Evolutionary conservation across 1,140 invertebrate species (phyloP), one percentile per base, ranked within the genome.

Genomic region (Phenacoccus solenopsis): DNA sequence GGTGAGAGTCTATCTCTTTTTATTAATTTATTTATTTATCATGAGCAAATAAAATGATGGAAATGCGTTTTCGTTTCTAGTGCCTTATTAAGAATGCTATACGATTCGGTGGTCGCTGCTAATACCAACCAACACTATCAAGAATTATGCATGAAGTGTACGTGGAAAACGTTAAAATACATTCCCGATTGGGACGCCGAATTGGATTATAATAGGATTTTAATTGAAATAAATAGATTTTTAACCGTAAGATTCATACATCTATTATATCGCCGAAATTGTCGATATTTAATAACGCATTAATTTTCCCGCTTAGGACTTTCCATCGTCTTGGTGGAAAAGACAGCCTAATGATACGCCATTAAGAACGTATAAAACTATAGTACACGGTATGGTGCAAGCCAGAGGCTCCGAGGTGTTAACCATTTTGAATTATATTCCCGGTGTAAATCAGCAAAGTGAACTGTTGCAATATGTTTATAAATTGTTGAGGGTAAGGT

Each of bases 381-480:
- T 76, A 24, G 67, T 76, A 24, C 76, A 76, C 64, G 72, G 73
- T 1, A 74, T 76, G 72, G 76, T 76, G 0, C 74, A 75, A 69
- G 27, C 72, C 22, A 70, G 73, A 61, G 75, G 74, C 27, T 68
- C 68, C 64, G 68, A 73, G 64, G 72, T 76, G 1, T 30, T 72
- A 5, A 71, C 71, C n/a, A 49, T 69, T 13, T 56, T 71, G 28
- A 24, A 13, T 25, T 24, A 24, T 25, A 67, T 22, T 38, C 71
- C 71, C 20, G 71, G 69, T 56, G 67, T 70, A 21, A 64, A 49
- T 20, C 49, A 71, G 30, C 69, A 73, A 21, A 72, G 70, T 30
- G 72, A 73, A 49, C 69, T 73, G 25, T 69, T 68, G 9, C 16
- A 57, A 16, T 73, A 72, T 16, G 59, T 72, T 35, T 64, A 71